Conservation (phyloP, 2,888 invertebrate species). For the Carcina quercana region DNA sequence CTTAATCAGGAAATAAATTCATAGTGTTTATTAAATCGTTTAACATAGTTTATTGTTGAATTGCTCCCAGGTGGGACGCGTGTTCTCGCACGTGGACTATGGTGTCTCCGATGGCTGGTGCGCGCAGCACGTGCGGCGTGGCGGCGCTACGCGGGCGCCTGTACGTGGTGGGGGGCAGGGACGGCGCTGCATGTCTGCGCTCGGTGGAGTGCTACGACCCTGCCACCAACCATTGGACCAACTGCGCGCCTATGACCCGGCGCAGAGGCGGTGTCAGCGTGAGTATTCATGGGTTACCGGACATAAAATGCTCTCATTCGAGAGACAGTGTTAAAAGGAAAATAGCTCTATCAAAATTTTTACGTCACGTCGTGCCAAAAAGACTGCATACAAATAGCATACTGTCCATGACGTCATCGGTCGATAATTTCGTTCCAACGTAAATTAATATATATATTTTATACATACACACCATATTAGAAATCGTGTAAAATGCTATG, state of each 20-base stretch:
- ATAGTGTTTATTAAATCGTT: no score
- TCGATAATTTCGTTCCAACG: no score
- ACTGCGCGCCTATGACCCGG: slow-evolving; percentile 90
- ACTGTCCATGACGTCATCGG: no score
- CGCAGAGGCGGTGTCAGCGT: slow-evolving; percentile 93
- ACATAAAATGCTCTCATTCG: no score
- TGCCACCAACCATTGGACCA: slow-evolving; percentile 82
- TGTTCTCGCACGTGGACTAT: slow-evolving; percentile 91
- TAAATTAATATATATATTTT: no score
- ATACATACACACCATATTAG: no score
- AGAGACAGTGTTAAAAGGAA: no score
- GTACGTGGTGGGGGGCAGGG: slow-evolving; percentile 94
- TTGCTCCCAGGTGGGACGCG: slow-evolving; percentile 85
- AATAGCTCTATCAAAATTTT: no score
- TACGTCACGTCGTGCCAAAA: no score
- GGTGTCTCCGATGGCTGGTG: slow-evolving; percentile 91
- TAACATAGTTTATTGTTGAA: background rate
- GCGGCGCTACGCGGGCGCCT: slow-evolving; percentile 88
- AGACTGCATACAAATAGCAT: no score
- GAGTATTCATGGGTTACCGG: slow-evolving; percentile 34
- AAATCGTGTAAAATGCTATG: no score
- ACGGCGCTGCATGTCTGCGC: slow-evolving; percentile 91
- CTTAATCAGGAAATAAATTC: no score
- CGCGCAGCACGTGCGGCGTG: slow-evolving; percentile 93
- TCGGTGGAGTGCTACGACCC: slow-evolving; percentile 93